Percentiles rank a stretch among this genome's conserved stretches.
These are phyloP conservation scores for Struthio camelus DNA, from an alignment of 2,113 vertebrate species.

Conservation along the genomic window DNA sequence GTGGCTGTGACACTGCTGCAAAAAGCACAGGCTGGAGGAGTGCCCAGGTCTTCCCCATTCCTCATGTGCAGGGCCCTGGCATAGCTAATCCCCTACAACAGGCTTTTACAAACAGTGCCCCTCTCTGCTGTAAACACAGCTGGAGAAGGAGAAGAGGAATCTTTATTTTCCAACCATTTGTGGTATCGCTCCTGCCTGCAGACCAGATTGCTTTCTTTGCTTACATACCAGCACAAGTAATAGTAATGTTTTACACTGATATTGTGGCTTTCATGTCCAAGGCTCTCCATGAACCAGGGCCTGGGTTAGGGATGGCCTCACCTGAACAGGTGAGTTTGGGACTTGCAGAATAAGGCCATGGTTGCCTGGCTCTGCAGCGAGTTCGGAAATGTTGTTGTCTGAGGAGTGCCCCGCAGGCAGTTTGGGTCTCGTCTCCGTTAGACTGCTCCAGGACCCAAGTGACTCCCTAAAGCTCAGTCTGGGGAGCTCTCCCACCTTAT, in stretches of 20 bases:
- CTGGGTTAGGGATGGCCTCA: neutral
- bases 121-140: constrained; percentile 38
- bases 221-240: neutral
- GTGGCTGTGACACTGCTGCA: neutral
- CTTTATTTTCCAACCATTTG: neutral
- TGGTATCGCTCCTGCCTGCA: neutral
- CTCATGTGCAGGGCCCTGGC: neutral
- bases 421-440: neutral
- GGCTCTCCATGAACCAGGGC: accelerated
- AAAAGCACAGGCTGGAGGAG: neutral
- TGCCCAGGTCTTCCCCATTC: neutral
- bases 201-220: neutral
- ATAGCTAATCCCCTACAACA: neutral
- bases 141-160: neutral
- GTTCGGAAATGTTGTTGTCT: neutral
- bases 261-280: neutral
- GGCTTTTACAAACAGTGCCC: neutral
- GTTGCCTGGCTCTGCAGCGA: neutral
- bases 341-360: neutral
- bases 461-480: neutral
- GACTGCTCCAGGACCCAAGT: neutral
- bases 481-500: neutral
- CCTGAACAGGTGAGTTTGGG: neutral
- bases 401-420: accelerated
- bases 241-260: neutral